Conservation (phyloP, 2,113 vertebrate genomes). For the Eudyptes chrysolophus region DNA sequence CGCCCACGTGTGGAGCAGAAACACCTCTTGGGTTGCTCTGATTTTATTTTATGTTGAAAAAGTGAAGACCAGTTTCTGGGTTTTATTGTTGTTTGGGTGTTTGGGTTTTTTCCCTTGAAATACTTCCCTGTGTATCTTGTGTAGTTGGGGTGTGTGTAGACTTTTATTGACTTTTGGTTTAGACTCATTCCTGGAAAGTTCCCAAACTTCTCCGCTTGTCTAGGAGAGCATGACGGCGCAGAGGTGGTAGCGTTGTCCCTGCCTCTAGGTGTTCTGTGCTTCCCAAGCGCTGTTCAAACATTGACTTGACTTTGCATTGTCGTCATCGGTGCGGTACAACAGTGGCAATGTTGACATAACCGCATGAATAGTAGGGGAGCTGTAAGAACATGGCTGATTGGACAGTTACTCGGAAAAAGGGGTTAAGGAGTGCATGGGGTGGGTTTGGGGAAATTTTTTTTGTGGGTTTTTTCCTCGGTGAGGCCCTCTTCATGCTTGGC, state of each 20-base stretch:
- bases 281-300: not conserved
- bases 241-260: not conserved
- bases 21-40: not conserved
- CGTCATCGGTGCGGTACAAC: not conserved
- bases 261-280: not conserved
- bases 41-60: not conserved
- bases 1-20: not conserved
- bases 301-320: not conserved
- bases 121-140: not conserved
- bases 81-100: not conserved
- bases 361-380: not conserved
- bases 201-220: not conserved
- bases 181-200: not conserved
- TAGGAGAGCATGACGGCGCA: accelerated
- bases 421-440: not conserved
- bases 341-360: not conserved
- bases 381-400: not conserved
- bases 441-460: not conserved
- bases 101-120: not conserved
- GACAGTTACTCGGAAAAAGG: not conserved
- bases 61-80: not conserved
- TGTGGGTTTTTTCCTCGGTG: accelerated
- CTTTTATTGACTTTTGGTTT: not conserved
- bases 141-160: not conserved
- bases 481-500: not conserved